These are phyloP conservation scores for Scytalopus superciliaris DNA, from an alignment of 2,113 vertebrate genomes.

Conservation along the genomic window DNA sequence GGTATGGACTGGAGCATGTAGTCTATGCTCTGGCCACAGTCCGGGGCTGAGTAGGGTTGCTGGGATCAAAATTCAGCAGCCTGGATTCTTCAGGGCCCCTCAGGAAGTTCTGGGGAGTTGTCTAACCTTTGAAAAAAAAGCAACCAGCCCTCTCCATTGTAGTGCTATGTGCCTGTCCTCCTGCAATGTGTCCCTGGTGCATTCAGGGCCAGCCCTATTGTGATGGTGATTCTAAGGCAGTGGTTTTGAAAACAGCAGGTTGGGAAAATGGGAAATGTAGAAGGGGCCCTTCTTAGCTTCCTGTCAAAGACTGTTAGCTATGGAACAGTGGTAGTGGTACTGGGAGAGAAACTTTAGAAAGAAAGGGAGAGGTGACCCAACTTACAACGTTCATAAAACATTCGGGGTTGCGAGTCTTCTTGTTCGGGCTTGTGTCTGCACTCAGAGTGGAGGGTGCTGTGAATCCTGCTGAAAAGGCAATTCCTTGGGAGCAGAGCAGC, in stretches of 20 bases:
- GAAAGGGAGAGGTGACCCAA: background rate
- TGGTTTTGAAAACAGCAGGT: background rate
- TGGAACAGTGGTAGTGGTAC: background rate
- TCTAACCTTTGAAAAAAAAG: background rate
- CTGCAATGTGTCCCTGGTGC: background rate
- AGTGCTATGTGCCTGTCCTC: background rate
- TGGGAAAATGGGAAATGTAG: background rate
- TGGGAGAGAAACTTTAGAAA: background rate
- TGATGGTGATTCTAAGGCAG: background rate
- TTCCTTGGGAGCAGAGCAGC: constrained; percentile 23
- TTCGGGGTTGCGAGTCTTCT: background rate
- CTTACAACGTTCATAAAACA: constrained; percentile 56
- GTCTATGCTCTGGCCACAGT: background rate
- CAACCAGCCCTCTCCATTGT: background rate
- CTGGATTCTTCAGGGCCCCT: background rate
- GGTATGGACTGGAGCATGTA: background rate
- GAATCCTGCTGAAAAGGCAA: background rate
- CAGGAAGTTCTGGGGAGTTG: background rate
- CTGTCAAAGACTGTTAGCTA: background rate
- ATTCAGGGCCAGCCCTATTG: fast-evolving
- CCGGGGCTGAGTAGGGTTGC: background rate
- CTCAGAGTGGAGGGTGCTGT: background rate
- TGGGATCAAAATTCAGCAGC: background rate
- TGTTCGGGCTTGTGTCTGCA: background rate
- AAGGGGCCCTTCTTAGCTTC: background rate